Evolutionary conservation across 2,888 invertebrate genomes (phyloP), one percentile per base, ranked within the genome.

Genomic region (Bombylius discolor): DNA sequence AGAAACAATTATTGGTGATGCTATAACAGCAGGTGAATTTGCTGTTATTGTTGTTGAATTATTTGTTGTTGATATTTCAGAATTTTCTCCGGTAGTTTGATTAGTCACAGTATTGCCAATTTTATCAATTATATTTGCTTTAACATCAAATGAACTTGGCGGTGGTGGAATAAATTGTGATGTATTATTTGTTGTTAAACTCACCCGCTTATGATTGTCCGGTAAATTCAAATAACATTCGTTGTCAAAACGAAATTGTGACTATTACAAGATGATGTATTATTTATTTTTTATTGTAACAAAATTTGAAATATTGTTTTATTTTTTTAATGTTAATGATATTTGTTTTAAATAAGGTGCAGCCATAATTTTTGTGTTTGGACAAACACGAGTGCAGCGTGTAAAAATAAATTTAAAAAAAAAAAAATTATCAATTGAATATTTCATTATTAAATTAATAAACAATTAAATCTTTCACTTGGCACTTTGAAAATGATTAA

Each of bases 171-270:
- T n/a, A 47, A n/a, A 48, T 31, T 36, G 52, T 52, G 59, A 54
- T 62, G 53, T 58, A 60, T 60, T 52, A 59, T 61, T 58, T 62
- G 62, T 59, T 59, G 61, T 52, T 60, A 62, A 78, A 89, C 89
- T 90, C 88, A 95, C 96, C 91, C 93, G 85, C 84, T 92, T 93
- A 80, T 96, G 94, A 80, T 94, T 94, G 80, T 97, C 97, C 77
- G 94, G 93, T 73, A 97, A 84, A 80, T 89, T 92, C 78, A 93
- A 83, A 81, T 92, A 90, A 81, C 94, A 96, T 83, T 98, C 99
- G 81, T 96, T 97, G 82, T 98, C 98, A 81, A 98, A 98, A 76
- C 97, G 89, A 82, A 98, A 99, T 79, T 98, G 97, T 81, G 96
- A 96, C 95, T 98, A 85, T 70, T 49, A 53, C 36, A 42, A 49